Percentiles rank a stretch among this genome's conserved stretches.
These are phyloP conservation scores for Todus mexicanus DNA, from an alignment of 2,797 vertebrate species.

Conservation along the genomic window DNA sequence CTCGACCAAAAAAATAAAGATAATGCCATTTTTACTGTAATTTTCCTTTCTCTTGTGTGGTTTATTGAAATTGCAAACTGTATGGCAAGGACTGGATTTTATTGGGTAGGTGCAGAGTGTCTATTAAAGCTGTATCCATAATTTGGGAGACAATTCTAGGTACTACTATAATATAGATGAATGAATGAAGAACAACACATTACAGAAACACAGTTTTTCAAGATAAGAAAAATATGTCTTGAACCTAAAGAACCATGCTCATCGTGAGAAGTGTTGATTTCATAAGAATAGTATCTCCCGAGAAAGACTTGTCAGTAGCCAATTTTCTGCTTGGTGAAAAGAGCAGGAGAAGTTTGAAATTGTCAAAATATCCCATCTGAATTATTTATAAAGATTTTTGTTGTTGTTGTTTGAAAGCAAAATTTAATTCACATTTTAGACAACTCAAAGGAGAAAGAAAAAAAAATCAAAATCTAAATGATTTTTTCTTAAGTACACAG, in stretches of 20 bases:
- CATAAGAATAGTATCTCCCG: neutral
- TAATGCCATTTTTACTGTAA: neutral
- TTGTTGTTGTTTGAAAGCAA: neutral
- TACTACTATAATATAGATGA: neutral
- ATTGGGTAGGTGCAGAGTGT: neutral
- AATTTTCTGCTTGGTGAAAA: slow-evolving; percentile 20
- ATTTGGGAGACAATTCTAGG: neutral
- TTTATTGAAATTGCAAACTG: neutral
- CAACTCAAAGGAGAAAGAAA: neutral
- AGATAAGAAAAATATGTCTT: neutral
- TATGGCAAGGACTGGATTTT: neutral
- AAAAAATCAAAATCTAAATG: neutral
- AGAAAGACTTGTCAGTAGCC: neutral
- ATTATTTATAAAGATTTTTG: slow-evolving; percentile 18
- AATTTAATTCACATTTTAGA: neutral
- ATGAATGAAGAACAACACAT: neutral
- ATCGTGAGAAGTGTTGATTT: neutral
- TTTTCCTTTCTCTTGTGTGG: neutral
- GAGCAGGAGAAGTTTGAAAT: neutral
- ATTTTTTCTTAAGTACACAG: neutral
- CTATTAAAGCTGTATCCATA: neutral
- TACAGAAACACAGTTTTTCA: neutral
- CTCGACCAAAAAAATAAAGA: neutral
- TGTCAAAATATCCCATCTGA: slow-evolving; percentile 29
- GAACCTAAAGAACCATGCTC: neutral